Base-by-base conservation (phyloP, 2,113 vertebrate species). In the Chloropsis cyanopogon region DNA sequence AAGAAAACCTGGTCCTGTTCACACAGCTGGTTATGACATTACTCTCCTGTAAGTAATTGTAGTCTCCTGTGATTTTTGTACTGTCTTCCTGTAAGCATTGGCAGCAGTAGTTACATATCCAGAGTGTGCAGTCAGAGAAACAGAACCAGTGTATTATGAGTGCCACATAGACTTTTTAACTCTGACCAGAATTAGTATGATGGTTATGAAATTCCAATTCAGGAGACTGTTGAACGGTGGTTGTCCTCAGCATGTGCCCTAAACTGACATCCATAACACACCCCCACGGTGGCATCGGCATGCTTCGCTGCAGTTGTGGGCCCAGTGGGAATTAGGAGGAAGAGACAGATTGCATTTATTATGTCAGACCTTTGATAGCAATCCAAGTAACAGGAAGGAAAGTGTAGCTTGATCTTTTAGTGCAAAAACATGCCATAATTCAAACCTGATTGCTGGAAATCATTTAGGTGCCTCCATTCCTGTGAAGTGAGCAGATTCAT, bases 281-380 rank as follows among this genome's bases (percentile, higher is more conserved):
- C 7, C 28, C 57, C 75, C 35, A 46, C 35, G 49, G 7, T 28
- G n/a, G 6, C 72, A 49, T 8, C 0, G 0, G 14, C 41, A 33
- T 75, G 28, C 52, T 75, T 66, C 14, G 3, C 25, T 83, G 53
- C 46, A n/a, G 0, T 16, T 46, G 69, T 68, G 26, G 23, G 24
- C 44, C n/a, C 76, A 39, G 2, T 17, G 41, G 52, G 42, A 78
- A 37, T 70, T 71, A 35, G 42, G 60, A 91, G 22, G 44, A 75
- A 41, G 50, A 89, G 33, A 31, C 68, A 77, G 18, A 29, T 66
- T 63, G 37, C 42, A 16, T 80, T 59, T 77, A 33, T 92, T 92
- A 63, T 21, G 10, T 47, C 31, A 19, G 52, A 49, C 41, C 29
- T 93, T 86, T 81, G 79, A 39, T 21, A 75, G 33, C 60, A 59